Evolutionary conservation across 2,797 vertebrate species (phyloP).

Genomic region (Pseudochirops cupreus): DNA sequence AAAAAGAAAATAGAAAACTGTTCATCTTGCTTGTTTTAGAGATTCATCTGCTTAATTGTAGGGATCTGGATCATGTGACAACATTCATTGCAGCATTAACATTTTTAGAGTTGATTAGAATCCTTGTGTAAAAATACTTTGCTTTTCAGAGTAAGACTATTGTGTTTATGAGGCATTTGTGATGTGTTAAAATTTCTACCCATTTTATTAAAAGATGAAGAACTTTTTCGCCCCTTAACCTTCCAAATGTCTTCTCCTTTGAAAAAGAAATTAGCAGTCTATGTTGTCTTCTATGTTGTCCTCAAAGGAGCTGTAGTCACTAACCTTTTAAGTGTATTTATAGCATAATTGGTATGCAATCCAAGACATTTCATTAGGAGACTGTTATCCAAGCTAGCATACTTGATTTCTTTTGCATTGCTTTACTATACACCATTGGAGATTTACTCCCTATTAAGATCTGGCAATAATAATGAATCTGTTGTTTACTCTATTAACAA

Average conservation of each 20-base stretch:
- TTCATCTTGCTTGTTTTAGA: neutral
- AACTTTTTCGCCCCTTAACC: conserved; percentile 53
- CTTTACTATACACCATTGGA: conserved; percentile 18
- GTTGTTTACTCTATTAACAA: conserved; percentile 62
- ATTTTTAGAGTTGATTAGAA: conserved; percentile 28
- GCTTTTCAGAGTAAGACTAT: conserved; percentile 42
- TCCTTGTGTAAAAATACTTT: neutral
- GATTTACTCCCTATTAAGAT: conserved; percentile 67
- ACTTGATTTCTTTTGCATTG: conserved; percentile 42
- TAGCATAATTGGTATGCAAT: conserved; percentile 59
- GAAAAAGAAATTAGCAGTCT: conserved; percentile 54
- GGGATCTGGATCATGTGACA: neutral
- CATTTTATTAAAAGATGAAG: conserved; percentile 58
- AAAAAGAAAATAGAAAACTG: neutral
- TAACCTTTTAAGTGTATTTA: conserved; percentile 60
- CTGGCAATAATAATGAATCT: conserved; percentile 46
- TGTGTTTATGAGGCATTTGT: conserved; percentile 18
- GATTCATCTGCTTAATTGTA: neutral
- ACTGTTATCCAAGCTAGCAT: conserved; percentile 37
- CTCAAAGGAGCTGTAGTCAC: conserved; percentile 52
- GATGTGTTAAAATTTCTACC: conserved; percentile 47
- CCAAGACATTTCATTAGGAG: conserved; percentile 44
- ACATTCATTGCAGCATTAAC: neutral
- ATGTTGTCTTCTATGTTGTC: conserved; percentile 45
- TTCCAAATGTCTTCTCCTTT: conserved; percentile 68